phyloP scores from a whole-genome alignment of 1,140 invertebrate species.

The Saxidomus purpurata region DNA sequence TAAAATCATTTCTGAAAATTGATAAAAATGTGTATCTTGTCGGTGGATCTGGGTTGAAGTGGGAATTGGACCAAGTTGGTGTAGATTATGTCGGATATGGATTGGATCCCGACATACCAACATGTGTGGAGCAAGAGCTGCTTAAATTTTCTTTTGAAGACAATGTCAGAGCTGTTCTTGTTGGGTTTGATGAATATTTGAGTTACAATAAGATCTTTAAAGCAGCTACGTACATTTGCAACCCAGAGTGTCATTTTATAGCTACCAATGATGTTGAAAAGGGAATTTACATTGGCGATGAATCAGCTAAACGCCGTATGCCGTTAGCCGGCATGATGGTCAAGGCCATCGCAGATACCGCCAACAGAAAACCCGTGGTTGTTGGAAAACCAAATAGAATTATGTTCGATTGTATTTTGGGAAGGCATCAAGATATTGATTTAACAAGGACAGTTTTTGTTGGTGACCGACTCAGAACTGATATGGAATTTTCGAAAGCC shows the following conservation, averaged over 20 bases:
- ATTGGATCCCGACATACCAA: conserved; percentile 74
- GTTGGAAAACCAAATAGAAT: conserved; percentile 94
- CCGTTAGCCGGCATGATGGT: conserved; percentile 93
- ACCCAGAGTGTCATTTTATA: conserved; percentile 75
- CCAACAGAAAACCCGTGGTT: conserved; percentile 92
- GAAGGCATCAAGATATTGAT: conserved; percentile 89
- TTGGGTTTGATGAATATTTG: conserved; percentile 82
- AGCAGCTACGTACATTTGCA: conserved; percentile 78
- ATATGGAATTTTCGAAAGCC: conserved; percentile 78
- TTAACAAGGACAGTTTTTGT: conserved; percentile 96
- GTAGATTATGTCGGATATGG: conserved; percentile 84
- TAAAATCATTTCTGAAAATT: conserved; percentile 73
- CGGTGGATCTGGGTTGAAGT: conserved; percentile 83
- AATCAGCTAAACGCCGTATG: conserved; percentile 54
- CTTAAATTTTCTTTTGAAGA: conserved; percentile 71
- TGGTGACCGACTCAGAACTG: conserved; percentile 90
- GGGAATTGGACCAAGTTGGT: conserved; percentile 84
- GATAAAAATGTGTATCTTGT: conserved; percentile 74
- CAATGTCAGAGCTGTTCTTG: conserved; percentile 79
- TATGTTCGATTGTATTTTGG: conserved; percentile 88
- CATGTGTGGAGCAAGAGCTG: conserved; percentile 68
- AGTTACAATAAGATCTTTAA: conserved; percentile 82
- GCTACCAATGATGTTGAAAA: conserved; percentile 78
- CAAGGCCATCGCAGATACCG: conserved; percentile 92
- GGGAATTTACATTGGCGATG: conserved; percentile 56